Base-by-base conservation (phyloP, 2,797 vertebrate genomes). In the Macroramphosus scolopax region DNA sequence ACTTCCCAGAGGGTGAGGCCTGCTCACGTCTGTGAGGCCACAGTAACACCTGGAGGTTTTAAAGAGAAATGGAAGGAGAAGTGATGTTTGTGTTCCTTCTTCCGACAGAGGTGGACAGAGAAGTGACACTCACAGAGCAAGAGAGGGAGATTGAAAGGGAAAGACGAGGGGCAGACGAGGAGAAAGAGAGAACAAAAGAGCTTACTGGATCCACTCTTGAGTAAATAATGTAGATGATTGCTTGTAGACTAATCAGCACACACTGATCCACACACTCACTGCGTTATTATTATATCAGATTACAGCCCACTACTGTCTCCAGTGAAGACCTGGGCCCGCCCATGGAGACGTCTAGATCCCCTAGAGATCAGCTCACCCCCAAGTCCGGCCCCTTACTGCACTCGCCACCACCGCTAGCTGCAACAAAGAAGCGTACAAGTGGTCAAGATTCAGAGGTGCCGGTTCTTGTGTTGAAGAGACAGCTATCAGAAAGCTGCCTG, bases 1-100 rank as follows among this genome's bases (percentile, higher is more conserved):
- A 78, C 15, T 89, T 88, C 56, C 49, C 35, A n/a, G 75, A 68
- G 43, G 77, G 82, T 86, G 42, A 39, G 77, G 6, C 11, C 3
- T 22, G 3, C 3, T 22, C 6, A n/a, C n/a, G n/a, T n/a, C n/a
- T n/a, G n/a, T n/a, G n/a, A n/a, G n/a, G n/a, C n/a, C n/a, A n/a
- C n/a, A n/a, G n/a, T n/a, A n/a, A n/a, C n/a, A n/a, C n/a, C n/a
- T n/a, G n/a, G n/a, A n/a, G n/a, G n/a, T n/a, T n/a, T n/a, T n/a
- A n/a, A n/a, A n/a, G n/a, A n/a, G n/a, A n/a, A n/a, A n/a, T n/a
- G n/a, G 20, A 22, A 22, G 20, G 20, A 22, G 20, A 22, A 6
- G 20, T 3, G 20, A 6, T 12, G 30, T 2, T 1, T 59, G 34
- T 38, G 9, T 51, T 9, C 11, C 9, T 34, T 52, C 39, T 39